Conservation (phyloP, 2,888 invertebrate genomes). For the Hoplodrina ambigua region DNA sequence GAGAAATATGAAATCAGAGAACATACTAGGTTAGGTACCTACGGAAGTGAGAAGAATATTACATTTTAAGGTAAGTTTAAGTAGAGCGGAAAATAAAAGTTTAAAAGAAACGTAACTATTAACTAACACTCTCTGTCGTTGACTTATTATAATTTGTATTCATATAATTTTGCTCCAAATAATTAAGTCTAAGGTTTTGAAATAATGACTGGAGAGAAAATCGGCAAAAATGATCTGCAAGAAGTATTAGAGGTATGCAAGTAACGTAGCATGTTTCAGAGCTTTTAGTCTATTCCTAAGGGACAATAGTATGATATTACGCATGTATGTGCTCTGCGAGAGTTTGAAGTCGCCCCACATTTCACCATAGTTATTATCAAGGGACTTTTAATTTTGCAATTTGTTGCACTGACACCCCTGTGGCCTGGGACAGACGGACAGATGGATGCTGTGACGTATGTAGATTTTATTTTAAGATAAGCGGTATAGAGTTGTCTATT, state of each 20-base stretch:
- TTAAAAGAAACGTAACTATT: no score
- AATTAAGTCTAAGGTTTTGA: neutral
- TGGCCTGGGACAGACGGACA: constrained; percentile 69
- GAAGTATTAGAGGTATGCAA: neutral
- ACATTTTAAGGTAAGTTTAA: no score
- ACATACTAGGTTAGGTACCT: no score
- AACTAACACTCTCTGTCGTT: no score
- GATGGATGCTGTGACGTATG: constrained; percentile 77
- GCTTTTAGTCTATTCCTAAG: constrained; percentile 6
- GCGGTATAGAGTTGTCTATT: constrained; percentile 61
- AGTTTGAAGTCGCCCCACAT: constrained; percentile 40
- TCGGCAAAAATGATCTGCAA: neutral
- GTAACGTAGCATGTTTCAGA: neutral
- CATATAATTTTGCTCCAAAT: no score
- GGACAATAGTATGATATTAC: constrained; percentile 37
- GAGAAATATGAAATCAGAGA: no score
- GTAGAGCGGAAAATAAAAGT: no score
- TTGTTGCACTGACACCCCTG: constrained; percentile 77
- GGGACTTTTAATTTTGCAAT: constrained; percentile 89
- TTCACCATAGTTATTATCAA: constrained; percentile 75
- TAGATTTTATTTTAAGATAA: constrained; percentile 80
- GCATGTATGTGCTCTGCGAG: constrained; percentile 30
- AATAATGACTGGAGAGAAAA: neutral
- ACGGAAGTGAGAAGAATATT: no score
- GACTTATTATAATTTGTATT: no score